Evolutionary conservation across 1,140 invertebrate species (phyloP).

Genomic region (Orchesella cincta): DNA sequence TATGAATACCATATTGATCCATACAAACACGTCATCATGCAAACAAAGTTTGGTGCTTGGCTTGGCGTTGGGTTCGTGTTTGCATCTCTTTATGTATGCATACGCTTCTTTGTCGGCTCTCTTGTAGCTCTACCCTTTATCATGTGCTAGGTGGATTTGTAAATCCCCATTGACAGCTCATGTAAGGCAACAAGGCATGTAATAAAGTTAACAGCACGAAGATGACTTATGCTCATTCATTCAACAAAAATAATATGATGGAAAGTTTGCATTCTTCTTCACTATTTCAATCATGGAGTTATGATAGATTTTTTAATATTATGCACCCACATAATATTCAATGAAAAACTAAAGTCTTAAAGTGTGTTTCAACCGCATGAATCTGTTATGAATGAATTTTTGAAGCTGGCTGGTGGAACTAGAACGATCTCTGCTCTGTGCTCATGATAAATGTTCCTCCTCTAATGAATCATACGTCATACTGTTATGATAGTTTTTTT

Average conservation of each 20-base stretch:
- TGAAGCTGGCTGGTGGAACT: too few species aligned
- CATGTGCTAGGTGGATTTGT: background rate
- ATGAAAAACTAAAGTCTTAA: background rate
- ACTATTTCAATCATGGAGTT: background rate
- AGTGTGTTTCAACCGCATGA: background rate
- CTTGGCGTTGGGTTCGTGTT: background rate
- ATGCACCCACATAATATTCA: background rate
- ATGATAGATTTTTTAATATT: background rate
- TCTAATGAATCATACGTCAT: too few species aligned
- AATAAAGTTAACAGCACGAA: background rate
- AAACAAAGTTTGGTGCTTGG: background rate
- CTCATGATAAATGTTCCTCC: too few species aligned
- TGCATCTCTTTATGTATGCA: background rate
- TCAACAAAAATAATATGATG: background rate
- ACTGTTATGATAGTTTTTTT: too few species aligned
- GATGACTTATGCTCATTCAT: background rate
- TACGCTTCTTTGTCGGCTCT: background rate
- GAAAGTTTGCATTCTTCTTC: background rate
- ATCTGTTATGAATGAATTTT: background rate
- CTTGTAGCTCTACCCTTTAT: background rate
- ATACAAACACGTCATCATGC: background rate
- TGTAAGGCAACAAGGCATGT: background rate
- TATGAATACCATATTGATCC: background rate
- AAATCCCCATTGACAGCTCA: constrained; percentile 2
- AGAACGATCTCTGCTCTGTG: too few species aligned